Evolutionary conservation across 92 coral and sea anemone genomes (phyloP).

Genomic region (Bergia puertoricense): DNA sequence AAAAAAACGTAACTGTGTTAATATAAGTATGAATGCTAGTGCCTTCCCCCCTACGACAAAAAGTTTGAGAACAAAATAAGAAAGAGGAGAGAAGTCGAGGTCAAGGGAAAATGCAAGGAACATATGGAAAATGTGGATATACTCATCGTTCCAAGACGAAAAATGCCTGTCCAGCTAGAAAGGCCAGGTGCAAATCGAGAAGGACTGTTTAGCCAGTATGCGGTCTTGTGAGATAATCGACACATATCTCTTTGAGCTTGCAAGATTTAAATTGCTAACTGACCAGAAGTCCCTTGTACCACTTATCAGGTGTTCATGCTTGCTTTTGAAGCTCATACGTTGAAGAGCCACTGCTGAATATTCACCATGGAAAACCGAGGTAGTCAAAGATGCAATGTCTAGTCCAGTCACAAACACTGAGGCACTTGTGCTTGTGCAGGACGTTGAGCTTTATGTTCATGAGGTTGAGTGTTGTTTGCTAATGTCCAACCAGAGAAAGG

Average conservation of each 20-base stretch:
- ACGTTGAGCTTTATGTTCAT: background rate
- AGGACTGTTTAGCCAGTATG: background rate
- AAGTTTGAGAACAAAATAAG: too few relatives aligned
- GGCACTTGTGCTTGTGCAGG: background rate
- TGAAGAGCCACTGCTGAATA: slow-evolving; percentile 51
- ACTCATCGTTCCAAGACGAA: background rate
- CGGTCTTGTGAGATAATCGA: background rate
- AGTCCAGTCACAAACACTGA: slow-evolving; percentile 7
- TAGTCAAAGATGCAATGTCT: slow-evolving; percentile 60
- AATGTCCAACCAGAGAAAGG: background rate
- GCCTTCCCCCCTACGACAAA: too few relatives aligned
- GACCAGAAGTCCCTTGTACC: slow-evolving; percentile 74
- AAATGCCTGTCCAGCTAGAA: background rate
- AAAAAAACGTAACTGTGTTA: background rate
- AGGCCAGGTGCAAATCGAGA: background rate
- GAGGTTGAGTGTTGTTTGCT: background rate
- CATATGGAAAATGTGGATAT: background rate
- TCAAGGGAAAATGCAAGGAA: background rate
- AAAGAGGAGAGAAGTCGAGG: background rate
- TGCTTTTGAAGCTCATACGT: slow-evolving; percentile 60
- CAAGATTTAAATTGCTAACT: slow-evolving; percentile 49
- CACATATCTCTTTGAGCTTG: slow-evolving; percentile 56
- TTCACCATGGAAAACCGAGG: slow-evolving; percentile 55
- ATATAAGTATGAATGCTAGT: too few relatives aligned
- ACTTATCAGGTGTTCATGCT: slow-evolving; percentile 66